A percentile compares a stretch with the other conserved stretches of the same genome.
Evolutionary conservation across 2,113 vertebrate species (phyloP).

Genomic region (Apodemus speciosus): DNA sequence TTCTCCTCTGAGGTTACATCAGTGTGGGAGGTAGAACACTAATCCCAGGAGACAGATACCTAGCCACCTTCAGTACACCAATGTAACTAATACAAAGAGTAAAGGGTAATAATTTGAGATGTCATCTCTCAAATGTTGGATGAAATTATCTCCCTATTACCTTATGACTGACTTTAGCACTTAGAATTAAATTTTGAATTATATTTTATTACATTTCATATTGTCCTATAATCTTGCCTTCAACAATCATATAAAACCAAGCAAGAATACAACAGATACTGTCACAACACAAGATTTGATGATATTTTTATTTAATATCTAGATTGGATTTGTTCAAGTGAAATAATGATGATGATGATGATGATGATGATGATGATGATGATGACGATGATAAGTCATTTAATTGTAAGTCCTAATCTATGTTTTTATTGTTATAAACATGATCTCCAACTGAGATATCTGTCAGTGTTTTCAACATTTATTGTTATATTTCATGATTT

Average conservation of each 20-base stretch:
- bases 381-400: no score
- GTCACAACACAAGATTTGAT: neutral
- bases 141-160: constrained; percentile 2
- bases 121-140: neutral
- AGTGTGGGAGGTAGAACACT: neutral
- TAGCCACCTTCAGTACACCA: neutral
- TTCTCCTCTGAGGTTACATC: neutral
- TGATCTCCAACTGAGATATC: constrained; percentile 14
- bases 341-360: constrained; percentile 13
- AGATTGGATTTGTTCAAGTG: neutral
- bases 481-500: neutral
- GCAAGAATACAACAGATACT: neutral
- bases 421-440: constrained; percentile 44
- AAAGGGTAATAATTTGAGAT: neutral
- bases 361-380: no score
- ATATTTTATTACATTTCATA: neutral
- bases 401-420: neutral
- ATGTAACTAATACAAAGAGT: neutral
- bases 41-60: neutral
- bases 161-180: neutral
- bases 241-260: neutral
- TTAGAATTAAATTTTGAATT: constrained; percentile 37
- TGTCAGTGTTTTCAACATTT: constrained; percentile 15
- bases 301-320: constrained; percentile 13
- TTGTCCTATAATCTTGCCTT: neutral